Base-by-base conservation (phyloP, 1,140 invertebrate genomes). In the Drosophila kepulauana region DNA sequence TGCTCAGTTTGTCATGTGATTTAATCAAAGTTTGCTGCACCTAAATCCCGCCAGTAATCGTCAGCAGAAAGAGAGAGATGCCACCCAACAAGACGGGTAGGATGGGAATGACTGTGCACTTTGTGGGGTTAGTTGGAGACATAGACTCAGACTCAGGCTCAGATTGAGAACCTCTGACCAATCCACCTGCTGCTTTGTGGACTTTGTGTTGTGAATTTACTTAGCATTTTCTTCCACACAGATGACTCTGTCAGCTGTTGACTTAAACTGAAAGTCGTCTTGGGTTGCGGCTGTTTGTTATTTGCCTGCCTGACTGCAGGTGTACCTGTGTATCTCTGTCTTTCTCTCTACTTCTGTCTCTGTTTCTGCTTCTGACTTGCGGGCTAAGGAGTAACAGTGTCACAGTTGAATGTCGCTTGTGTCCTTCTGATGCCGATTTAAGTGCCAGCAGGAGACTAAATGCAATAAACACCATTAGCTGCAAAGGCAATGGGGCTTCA, bases 381-480 rank as follows among this genome's bases (percentile, higher is more conserved):
- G 28, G 35, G 35, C 35, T 10, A 16, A 45, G 0, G 41, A 28
- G 45, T 38, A 51, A 8, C 46, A 63, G 67, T 79, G 70, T 68
- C 70, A 64, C 71, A 74, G 57, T 69, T 46, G 65, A 75, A 62
- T 79, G 72, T 63, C 48, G 48, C 8, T 25, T 63, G 45, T 56
- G 28, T 77, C 51, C 67, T 57, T 16, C 20, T 62, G 78, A 78
- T 74, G 75, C 80, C 84, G 80, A 80, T 84, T 82, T 81, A 88
- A 88, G 84, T 78, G 80, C 78, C 85, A 89, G 74, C 59, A 73
- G 64, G 61, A 64, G 76, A 89, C 78, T 73, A 88, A 88, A 88
- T 88, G 85, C 84, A 88, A 88, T 88, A 88, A 88, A 88, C 84
- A 88, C 84, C 84, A 88, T 88, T 88, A 89, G 84, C 85, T 72